Conservation (phyloP, 2,797 vertebrate genomes). For the Cynodonichthys magdalenae region DNA sequence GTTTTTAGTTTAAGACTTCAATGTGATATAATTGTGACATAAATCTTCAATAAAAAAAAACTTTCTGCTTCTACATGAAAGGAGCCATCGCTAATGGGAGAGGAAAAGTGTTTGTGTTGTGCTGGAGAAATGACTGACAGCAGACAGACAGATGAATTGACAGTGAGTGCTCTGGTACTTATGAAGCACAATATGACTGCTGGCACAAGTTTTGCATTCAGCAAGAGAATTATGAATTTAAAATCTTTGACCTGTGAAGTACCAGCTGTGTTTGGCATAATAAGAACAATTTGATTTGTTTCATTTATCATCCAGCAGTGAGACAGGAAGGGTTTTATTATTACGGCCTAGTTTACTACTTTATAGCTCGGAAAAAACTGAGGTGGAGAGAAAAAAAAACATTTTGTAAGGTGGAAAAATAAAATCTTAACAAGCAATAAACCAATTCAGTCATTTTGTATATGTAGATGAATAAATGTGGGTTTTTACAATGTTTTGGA, state of each 20-base stretch:
- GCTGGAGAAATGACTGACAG: slow-evolving; percentile 65
- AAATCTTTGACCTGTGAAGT: slow-evolving; percentile 3
- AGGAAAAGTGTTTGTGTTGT: slow-evolving; percentile 35
- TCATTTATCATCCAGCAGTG: slow-evolving; percentile 50
- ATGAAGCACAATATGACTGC: slow-evolving; percentile 34
- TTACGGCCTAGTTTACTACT: background rate
- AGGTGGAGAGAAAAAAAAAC: slow-evolving; percentile 14
- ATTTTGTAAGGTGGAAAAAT: slow-evolving; percentile 17
- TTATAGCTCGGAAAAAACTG: slow-evolving; percentile 33
- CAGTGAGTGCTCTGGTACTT: slow-evolving; percentile 34
- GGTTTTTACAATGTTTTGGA: no score
- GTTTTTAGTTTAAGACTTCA: slow-evolving; percentile 28
- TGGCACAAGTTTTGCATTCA: slow-evolving; percentile 11
- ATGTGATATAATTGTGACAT: slow-evolving; percentile 61
- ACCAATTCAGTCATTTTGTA: background rate
- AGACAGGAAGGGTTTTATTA: slow-evolving; percentile 36
- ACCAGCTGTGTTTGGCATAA: slow-evolving; percentile 34
- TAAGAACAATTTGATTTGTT: slow-evolving; percentile 19
- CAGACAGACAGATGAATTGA: slow-evolving; percentile 52
- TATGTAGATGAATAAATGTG: no score
- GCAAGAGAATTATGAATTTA: slow-evolving; percentile 16
- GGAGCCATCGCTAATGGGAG: slow-evolving; percentile 40
- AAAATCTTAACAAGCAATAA: slow-evolving; percentile 6
- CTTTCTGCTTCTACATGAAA: slow-evolving; percentile 54
- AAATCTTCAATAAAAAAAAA: slow-evolving; percentile 54